phyloP scores from a whole-genome alignment of 2,797 vertebrate species.

The Aplochiton taeniatus region DNA sequence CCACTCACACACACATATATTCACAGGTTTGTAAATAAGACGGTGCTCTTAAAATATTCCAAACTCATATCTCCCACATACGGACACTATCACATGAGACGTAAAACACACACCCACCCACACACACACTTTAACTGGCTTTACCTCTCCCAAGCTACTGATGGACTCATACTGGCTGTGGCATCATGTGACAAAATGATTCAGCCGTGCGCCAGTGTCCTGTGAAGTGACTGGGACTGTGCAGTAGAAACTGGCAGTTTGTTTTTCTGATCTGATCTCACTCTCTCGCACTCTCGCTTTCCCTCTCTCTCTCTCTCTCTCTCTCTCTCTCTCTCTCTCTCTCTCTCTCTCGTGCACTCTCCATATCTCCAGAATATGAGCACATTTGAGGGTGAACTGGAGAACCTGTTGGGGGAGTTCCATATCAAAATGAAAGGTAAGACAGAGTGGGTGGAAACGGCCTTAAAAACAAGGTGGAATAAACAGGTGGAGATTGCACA shows the following conservation, averaged over 20 bases:
- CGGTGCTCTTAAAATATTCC: no score
- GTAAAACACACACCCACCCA: background rate
- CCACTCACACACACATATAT: slow-evolving; percentile 6
- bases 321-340: background rate
- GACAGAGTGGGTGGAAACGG: background rate
- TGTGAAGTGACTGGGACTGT: no score
- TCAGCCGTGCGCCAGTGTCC: no score
- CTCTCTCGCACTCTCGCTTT: slow-evolving; percentile 7
- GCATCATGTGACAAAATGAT: no score
- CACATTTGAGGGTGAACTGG: slow-evolving; percentile 91
- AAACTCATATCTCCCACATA: no score
- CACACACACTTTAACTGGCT: no score
- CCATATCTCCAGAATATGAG: slow-evolving; percentile 87
- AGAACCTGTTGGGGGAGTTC: slow-evolving; percentile 94
- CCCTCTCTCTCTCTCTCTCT: slow-evolving; percentile 22
- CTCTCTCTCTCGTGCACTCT: background rate
- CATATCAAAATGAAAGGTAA: slow-evolving; percentile 99
- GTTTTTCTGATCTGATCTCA: slow-evolving; percentile 18
- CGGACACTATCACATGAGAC: background rate
- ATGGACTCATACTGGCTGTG: no score
- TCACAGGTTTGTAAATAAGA: background rate
- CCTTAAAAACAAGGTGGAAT: background rate
- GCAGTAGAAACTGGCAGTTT: background rate
- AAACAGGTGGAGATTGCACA: background rate
- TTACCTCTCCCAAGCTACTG: no score